phyloP scores from a whole-genome alignment of 2,113 vertebrate genomes.

The Dissostichus mawsoni region DNA sequence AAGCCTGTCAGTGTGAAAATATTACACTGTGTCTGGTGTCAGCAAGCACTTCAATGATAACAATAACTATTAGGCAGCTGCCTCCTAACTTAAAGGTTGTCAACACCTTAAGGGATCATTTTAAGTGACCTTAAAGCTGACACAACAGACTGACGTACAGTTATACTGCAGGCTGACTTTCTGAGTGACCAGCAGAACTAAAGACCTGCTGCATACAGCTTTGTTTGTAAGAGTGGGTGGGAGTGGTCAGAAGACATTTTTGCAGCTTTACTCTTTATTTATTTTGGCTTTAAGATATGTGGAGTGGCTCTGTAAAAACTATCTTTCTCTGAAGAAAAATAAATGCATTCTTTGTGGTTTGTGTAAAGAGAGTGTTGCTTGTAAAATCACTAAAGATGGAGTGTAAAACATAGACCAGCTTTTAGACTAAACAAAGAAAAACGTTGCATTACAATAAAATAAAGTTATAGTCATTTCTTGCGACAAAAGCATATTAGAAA shows the following conservation, averaged over 20 bases:
- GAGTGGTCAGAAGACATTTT: slow-evolving; percentile 6
- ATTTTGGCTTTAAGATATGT: slow-evolving; percentile 43
- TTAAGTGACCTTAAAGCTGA: not conserved
- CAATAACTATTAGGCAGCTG: not conserved
- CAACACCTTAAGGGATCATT: slow-evolving; percentile 6
- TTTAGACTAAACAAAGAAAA: slow-evolving; percentile 38
- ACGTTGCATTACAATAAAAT: slow-evolving; percentile 1
- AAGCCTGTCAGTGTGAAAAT: not conserved
- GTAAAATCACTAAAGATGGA: slow-evolving; percentile 12
- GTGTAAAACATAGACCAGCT: not conserved
- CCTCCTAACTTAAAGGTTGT: not conserved
- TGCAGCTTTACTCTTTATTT: slow-evolving; percentile 44
- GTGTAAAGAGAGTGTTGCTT: slow-evolving; percentile 24
- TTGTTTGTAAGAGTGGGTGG: slow-evolving; percentile 26
- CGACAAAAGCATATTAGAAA: slow-evolving; percentile 1
- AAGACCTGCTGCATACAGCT: slow-evolving; percentile 33
- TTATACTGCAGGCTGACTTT: slow-evolving; percentile 8
- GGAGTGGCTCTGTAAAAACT: slow-evolving; percentile 38
- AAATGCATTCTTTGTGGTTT: slow-evolving; percentile 28
- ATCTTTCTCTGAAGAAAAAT: slow-evolving; percentile 31
- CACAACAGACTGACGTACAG: not conserved
- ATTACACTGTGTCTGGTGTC: not conserved
- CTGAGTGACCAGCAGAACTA: slow-evolving; percentile 39
- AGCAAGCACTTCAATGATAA: slow-evolving; percentile 5
- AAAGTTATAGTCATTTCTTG: slow-evolving; percentile 15